Evolutionary conservation across 1,140 invertebrate species (phyloP).

Genomic region (Halesus radiatus): DNA sequence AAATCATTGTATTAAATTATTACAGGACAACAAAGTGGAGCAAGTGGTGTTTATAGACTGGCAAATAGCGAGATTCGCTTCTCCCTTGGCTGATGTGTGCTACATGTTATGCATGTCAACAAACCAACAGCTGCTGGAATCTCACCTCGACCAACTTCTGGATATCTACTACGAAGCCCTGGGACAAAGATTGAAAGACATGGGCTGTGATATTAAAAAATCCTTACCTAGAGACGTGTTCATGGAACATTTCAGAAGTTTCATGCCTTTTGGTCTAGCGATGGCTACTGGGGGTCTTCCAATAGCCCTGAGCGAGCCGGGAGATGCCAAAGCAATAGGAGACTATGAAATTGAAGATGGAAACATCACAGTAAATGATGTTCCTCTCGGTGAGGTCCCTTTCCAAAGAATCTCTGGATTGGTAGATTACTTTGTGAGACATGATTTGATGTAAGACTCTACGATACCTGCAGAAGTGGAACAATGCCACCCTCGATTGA

Average conservation of each 20-base stretch:
- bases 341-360: slow-evolving; percentile 53
- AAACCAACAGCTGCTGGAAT: slow-evolving; percentile 64
- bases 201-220: slow-evolving; percentile 63
- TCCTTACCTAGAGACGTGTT: slow-evolving; percentile 67
- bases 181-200: slow-evolving; percentile 60
- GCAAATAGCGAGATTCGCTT: slow-evolving; percentile 71
- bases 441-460: slow-evolving; percentile 26
- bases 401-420: slow-evolving; percentile 11
- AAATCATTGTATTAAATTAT: slow-evolving; percentile 32
- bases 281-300: too few species aligned
- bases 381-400: not conserved
- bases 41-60: slow-evolving; percentile 71
- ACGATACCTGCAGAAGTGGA: too few species aligned
- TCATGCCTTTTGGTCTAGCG: slow-evolving; percentile 60
- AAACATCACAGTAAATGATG: not conserved
- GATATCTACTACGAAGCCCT: slow-evolving; percentile 71
- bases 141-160: slow-evolving; percentile 67
- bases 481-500: too few species aligned
- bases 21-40: slow-evolving; percentile 57
- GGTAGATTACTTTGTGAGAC: not conserved
- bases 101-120: slow-evolving; percentile 73
- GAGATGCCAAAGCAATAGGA: slow-evolving; percentile 47
- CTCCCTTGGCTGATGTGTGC: slow-evolving; percentile 72
- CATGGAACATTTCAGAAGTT: slow-evolving; percentile 60
- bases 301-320: too few species aligned